Evolutionary conservation across 2,113 vertebrate genomes (phyloP).

Genomic region (Muntiacus reevesi): DNA sequence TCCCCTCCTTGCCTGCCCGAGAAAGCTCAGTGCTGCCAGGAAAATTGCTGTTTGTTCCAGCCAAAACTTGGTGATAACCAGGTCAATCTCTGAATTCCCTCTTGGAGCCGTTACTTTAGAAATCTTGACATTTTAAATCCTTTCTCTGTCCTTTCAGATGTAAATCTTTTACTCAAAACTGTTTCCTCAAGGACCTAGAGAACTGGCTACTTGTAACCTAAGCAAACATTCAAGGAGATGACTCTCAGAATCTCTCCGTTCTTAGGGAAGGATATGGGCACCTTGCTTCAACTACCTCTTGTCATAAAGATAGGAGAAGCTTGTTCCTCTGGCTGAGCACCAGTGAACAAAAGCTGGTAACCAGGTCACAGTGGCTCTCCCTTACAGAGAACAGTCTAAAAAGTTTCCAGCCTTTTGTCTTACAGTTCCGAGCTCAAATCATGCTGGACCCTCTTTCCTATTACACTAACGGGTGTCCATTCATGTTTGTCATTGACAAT

Average conservation of each 20-base stretch:
- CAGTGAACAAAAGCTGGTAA: not conserved
- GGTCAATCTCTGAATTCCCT: not conserved
- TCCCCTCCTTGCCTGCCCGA: not conserved
- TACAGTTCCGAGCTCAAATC: not conserved
- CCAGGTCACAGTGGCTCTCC: rapidly evolving
- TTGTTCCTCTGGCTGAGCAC: not conserved
- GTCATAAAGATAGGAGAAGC: not conserved
- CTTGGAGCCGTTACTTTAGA: not conserved
- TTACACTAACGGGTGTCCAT: not conserved
- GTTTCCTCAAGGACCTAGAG: not conserved
- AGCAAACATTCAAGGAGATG: not conserved
- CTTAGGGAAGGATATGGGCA: not conserved
- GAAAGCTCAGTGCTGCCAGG: not conserved
- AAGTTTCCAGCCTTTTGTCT: not conserved
- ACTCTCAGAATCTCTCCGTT: not conserved
- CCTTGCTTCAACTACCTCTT: not conserved
- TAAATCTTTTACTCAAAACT: not conserved
- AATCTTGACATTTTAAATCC: not conserved
- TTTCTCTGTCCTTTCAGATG: not conserved
- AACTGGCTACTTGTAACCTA: not conserved
- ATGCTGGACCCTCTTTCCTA: not conserved
- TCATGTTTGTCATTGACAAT: not conserved
- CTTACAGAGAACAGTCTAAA: not conserved
- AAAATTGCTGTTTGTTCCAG: not conserved
- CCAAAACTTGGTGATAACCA: not conserved